Base-by-base conservation (phyloP, 2,113 vertebrate species). In the Silurus meridionalis region DNA sequence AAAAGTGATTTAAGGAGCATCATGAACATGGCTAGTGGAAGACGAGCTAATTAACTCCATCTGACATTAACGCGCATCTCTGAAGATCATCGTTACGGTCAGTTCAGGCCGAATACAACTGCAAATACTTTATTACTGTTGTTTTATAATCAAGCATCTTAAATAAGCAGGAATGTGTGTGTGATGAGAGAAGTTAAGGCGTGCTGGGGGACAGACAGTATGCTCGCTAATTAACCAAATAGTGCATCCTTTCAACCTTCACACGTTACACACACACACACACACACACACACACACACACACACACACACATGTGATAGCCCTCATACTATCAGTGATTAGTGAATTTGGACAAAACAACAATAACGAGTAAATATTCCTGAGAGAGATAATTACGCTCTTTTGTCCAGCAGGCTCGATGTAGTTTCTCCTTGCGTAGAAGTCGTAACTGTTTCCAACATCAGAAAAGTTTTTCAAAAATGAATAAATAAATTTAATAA, bases 181-280 rank as follows among this genome's bases (percentile, higher is more conserved):
- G 82, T 83, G 79, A 83, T 83, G 57, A 83, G 67, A 85, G 87
- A 88, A 83, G 85, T 61, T 75, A 85, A 89, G 63, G 75, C 66
- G 55, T 78, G 69, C 81, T 86, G 46, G 83, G 83, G 87, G 87
- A 90, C 53, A 52, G 80, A 86, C 85, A 87, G 86, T 78, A 85
- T 69, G 85, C 60, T 75, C 80, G 85, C 85, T 89, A 87, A 89
- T 90, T 89, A 89, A 86, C 85, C 21, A 52, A 74, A 63, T 71
- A 75, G 82, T 66, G 67, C 86, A 75, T 85, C 74, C 85, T 90
- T 85, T 87, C 66, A 88, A 87, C 87, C 53, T 82, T 57, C n/a
- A n/a, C n/a, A n/a, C n/a, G n/a, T n/a, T 83, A 67, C 80, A 83
- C 71, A 83, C 87, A 90, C 89, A 89, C 87, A 77, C 89, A 90